These are phyloP conservation scores for Dreissena polymorpha DNA, from an alignment of 1,140 invertebrate genomes.

Conservation along the genomic window DNA sequence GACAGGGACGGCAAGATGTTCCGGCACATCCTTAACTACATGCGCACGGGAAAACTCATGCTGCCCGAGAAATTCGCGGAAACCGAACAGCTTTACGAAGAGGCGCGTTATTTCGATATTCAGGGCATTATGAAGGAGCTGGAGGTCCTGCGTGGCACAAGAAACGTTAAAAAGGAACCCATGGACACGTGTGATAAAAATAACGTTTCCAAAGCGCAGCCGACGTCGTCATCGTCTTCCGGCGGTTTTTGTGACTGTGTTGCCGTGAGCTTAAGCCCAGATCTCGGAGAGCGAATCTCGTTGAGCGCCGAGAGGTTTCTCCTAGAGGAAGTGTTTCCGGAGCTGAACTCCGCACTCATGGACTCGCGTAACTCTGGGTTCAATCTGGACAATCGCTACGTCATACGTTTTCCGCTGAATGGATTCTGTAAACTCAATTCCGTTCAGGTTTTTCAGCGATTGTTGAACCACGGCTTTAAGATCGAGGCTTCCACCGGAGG, in stretches of 20 bases:
- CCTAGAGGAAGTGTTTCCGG: conserved; percentile 91
- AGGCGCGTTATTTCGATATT: conserved; percentile 96
- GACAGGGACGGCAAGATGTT: conserved; percentile 98
- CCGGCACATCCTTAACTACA: conserved; percentile 96
- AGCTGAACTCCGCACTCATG: conserved; percentile 91
- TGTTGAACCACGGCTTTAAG: conserved; percentile 91
- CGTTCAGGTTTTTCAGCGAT: conserved; percentile 91
- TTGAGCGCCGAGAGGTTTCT: conserved; percentile 89
- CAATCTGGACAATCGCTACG: conserved; percentile 91
- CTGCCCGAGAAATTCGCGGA: conserved; percentile 94
- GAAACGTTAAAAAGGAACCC: conserved; percentile 78
- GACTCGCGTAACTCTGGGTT: conserved; percentile 90
- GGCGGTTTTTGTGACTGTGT: conserved; percentile 85
- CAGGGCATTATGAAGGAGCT: conserved; percentile 84
- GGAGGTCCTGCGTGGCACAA: conserved; percentile 87
- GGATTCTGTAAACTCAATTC: conserved; percentile 96
- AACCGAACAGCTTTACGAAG: conserved; percentile 93
- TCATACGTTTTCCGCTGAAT: conserved; percentile 94
- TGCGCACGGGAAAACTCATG: conserved; percentile 92
- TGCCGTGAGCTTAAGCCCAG: conserved; percentile 92
- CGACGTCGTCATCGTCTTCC: neutral
- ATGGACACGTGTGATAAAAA: conserved; percentile 35
- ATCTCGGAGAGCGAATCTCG: conserved; percentile 93
- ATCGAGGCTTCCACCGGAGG: conserved; percentile 92
- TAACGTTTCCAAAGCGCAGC: neutral